Evolutionary conservation across 2,888 invertebrate species (phyloP).

Genomic region (Galeopsomyia nigrocyanea): DNA sequence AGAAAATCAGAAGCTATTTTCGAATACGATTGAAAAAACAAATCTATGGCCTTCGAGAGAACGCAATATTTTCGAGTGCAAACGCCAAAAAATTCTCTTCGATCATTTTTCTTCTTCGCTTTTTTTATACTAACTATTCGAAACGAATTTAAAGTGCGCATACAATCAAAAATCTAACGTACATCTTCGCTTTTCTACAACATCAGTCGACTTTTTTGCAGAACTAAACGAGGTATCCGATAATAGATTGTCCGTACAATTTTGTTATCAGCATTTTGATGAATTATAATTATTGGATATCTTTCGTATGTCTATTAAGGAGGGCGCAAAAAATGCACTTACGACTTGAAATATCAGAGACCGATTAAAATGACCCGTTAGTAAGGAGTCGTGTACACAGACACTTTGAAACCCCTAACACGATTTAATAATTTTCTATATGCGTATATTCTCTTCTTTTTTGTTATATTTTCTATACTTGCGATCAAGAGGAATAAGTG

Average conservation of each 20-base stretch:
- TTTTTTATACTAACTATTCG: constrained; percentile 23
- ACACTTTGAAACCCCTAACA: constrained; percentile 9
- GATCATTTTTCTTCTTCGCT: constrained; percentile 19
- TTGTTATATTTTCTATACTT: constrained; percentile 13
- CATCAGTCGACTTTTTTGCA: background rate
- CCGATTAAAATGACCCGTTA: constrained; percentile 7
- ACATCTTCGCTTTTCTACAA: constrained; percentile 1
- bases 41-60: constrained; percentile 16
- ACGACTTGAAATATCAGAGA: background rate
- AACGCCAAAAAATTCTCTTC: constrained; percentile 9
- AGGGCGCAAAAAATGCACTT: no score
- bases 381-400: constrained; percentile 17
- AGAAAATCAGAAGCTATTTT: constrained; percentile 41
- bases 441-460: constrained; percentile 30
- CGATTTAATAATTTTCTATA: constrained; percentile 18
- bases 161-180: background rate
- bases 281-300: no score
- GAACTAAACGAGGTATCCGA: no score
- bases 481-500: constrained; percentile 1
- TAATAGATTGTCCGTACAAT: no score
- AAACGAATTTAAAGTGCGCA: constrained; percentile 14
- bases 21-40: constrained; percentile 28
- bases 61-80: constrained; percentile 8
- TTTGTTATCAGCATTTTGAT: no score
- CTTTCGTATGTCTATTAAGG: no score